Percentiles rank a stretch among this genome's conserved stretches.
phyloP scores from a whole-genome alignment of 2,888 invertebrate genomes.

The Eupsilia transversa region DNA sequence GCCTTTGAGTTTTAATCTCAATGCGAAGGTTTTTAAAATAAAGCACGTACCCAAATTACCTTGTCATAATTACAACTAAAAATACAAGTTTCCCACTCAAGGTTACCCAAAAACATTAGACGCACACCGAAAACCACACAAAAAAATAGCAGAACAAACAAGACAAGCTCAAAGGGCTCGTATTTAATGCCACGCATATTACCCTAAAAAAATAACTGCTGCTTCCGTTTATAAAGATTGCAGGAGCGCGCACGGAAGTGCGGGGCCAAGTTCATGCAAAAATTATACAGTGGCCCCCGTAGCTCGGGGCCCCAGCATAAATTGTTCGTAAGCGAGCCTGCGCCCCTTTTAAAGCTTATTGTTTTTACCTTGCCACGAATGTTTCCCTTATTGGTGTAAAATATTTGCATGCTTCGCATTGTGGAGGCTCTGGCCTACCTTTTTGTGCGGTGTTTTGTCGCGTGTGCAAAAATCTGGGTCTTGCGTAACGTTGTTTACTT shows the following conservation, averaged over 20 bases:
- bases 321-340: conserved; percentile 54
- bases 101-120: conserved; percentile 50
- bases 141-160: conserved; percentile 58
- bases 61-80: conserved; percentile 22
- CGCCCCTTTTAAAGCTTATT: conserved; percentile 71
- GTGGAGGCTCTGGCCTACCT: conserved; percentile 44
- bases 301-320: conserved; percentile 46
- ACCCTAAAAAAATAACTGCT: conserved; percentile 68
- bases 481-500: conserved; percentile 59
- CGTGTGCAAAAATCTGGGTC: conserved; percentile 56
- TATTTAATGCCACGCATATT: conserved; percentile 67
- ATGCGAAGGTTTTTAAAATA: neutral
- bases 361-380: conserved; percentile 74
- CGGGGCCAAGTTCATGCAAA: conserved; percentile 73
- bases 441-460: conserved; percentile 60
- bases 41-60: neutral
- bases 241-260: conserved; percentile 64
- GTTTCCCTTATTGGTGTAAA: conserved; percentile 78
- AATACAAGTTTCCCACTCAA: conserved; percentile 30
- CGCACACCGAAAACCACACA: conserved; percentile 21
- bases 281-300: conserved; percentile 71
- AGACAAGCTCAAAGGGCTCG: conserved; percentile 58
- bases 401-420: conserved; percentile 70
- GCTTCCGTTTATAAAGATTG: conserved; percentile 70
- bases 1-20: neutral